These are phyloP conservation scores for Paguma larvata DNA, from an alignment of 2,797 vertebrate species.

Conservation along the genomic window DNA sequence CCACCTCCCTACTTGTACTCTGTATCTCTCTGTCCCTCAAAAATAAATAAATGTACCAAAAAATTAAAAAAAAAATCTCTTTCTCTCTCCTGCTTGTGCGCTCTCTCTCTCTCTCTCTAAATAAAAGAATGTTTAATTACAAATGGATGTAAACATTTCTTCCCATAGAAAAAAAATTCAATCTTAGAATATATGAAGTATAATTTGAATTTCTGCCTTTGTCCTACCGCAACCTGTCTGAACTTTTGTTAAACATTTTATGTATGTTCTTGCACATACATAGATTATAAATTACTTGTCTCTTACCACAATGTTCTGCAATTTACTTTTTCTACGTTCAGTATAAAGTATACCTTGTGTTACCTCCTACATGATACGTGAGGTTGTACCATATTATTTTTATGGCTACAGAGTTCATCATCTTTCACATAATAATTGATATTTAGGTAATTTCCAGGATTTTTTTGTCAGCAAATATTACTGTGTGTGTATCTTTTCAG, in stretches of 20 bases:
- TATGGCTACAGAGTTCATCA: neutral
- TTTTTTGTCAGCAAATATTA: neutral
- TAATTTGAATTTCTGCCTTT: slow-evolving; percentile 36
- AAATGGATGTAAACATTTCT: slow-evolving; percentile 37
- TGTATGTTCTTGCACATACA: neutral
- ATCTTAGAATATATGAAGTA: neutral
- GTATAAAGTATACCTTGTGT: neutral
- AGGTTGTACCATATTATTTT: neutral
- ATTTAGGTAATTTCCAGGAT: neutral
- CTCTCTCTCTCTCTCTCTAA: no score
- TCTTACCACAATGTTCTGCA: neutral
- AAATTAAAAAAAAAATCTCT: no score
- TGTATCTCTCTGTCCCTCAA: no score
- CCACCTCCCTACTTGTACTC: no score
- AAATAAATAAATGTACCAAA: no score
- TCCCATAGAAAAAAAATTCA: neutral
- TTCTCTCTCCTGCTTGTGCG: no score
- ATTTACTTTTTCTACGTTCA: neutral
- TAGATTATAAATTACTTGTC: neutral
- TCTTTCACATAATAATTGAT: neutral
- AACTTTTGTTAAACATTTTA: neutral
- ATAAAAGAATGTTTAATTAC: neutral
- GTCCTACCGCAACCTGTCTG: neutral
- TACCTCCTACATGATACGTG: neutral
- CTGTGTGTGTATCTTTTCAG: neutral